A percentile compares a stretch with the other conserved stretches of the same genome.
Conservation (phyloP, 2,113 vertebrate species). For the Hyaena hyaena region DNA sequence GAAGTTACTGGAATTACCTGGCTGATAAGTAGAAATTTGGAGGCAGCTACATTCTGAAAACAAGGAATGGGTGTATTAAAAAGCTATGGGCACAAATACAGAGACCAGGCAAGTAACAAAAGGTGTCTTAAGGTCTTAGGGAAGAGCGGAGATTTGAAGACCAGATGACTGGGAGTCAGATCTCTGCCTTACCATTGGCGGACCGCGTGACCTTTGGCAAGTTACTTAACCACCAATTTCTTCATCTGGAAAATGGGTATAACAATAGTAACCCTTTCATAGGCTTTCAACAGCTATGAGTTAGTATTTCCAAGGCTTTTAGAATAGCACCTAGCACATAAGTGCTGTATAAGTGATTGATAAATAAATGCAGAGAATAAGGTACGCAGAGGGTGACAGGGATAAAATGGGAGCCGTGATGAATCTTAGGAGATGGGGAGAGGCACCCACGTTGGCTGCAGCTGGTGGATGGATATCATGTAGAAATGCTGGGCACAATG, state of each 20-base stretch:
- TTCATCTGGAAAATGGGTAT: background rate
- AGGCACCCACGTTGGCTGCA: background rate
- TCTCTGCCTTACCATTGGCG: too few species aligned
- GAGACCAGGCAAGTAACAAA: background rate
- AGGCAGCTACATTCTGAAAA: background rate
- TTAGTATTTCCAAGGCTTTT: background rate
- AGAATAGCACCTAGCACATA: background rate
- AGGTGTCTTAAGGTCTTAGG: accelerated
- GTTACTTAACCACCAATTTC: background rate
- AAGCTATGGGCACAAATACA: background rate
- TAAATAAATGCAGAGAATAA: background rate
- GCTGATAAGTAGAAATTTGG: background rate
- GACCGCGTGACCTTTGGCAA: background rate
- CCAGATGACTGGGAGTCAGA: background rate
- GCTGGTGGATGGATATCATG: too few species aligned
- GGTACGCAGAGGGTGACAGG: background rate
- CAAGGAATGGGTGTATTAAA: background rate
- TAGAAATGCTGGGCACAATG: background rate
- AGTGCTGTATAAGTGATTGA: background rate
- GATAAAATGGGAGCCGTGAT: too few species aligned
- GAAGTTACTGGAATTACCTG: background rate
- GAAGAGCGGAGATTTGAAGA: background rate
- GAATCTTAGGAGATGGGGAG: background rate
- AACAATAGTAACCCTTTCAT: background rate
- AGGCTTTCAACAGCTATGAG: background rate